Base-by-base conservation (phyloP, 1,140 invertebrate species). In the Carcinoscorpius rotundicauda region DNA sequence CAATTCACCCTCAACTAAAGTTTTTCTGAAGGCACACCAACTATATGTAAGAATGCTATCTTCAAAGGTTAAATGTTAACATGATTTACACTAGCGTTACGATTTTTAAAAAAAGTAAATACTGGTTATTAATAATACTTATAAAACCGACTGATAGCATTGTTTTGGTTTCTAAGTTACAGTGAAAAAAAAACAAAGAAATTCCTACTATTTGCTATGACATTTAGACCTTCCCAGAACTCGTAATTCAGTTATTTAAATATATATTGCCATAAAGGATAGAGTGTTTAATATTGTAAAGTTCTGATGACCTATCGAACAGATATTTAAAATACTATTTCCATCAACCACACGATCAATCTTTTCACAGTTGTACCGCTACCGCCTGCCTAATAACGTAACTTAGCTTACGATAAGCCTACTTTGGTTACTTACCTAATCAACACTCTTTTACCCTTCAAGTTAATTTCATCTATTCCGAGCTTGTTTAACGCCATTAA, bases 401-500 rank as follows among this genome's bases (percentile, higher is more conserved):
- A 49, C 4, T 0, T 50, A 29, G 4, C 4, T 0, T 49, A 62
- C 51, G 53, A 62, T 3, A 3, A n/a, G 59, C 58, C 29, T 50
- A 48, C 57, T 51, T 10, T 51, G n/a, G 61, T 51, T 48, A 60
- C 71, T 66, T 72, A 79, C 78, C 78, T 72, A 49, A 79, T 79
- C 8, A 79, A 67, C 52, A 79, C 77, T n/a, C 78, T 72, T 72
- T 83, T 81, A 4, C 72, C 79, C 61, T 78, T 79, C 0, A 83
- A 49, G 66, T 82, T 76, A 5, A 83, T 63, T 62, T 78, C 70
- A 70, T 83, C 81, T 55, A 82, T 81, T 49, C 76, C 75, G 5
- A 82, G 70, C 72, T 83, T 83, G 64, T 80, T 80, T 3, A 80
- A 79, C 69, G 89, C 84, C 91, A 95, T 95, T 49, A 29, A 29